Evolutionary conservation across 2,888 invertebrate genomes (phyloP), one percentile per base, ranked within the genome.

Genomic region (Cecidostiba fungosa): DNA sequence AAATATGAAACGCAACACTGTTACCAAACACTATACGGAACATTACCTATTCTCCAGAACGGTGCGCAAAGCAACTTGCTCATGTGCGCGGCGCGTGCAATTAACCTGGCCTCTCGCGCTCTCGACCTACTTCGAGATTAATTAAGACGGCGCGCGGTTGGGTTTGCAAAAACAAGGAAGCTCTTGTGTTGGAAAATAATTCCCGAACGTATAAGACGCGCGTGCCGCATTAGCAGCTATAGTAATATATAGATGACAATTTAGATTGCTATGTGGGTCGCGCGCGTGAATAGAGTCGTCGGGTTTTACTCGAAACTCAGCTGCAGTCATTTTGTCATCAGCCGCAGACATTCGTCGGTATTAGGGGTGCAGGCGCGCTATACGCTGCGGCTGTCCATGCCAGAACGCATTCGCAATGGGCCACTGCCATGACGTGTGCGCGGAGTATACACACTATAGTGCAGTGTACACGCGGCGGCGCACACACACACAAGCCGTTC

Each of bases 61-160:
- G 6, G 12, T 12, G 12, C 10, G 39, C n/a, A 0, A 2, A 43
- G 12, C 12, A 12, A 12, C 43, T 8, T 8, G 54, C 54, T 23
- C 23, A 59, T n/a, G 43, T 43, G 43, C 12, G 23, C 54, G n/a
- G 23, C 54, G 54, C 54, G 54, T 59, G 54, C 54, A 59, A 59
- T 59, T 59, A 59, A 59, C 54, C 23, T n/a, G 50, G 50, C 14
- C 50, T 54, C 54, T 54, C n/a, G 54, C 54, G 8, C 54, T 59
- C 54, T 59, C 54, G 23, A 59, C 54, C 54, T 59, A 59, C 54
- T 59, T 59, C n/a, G 54, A 59, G 54, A 59, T 59, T 59, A 59
- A 59, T 59, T 59, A 59, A 59, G 54, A 59, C 6, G 54, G 19
- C 43, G 54, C 23, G 8, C 6, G n/a, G n/a, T n/a, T 59, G n/a